Conservation (phyloP, 1,140 invertebrate genomes). For the Eubasilissa regina region DNA sequence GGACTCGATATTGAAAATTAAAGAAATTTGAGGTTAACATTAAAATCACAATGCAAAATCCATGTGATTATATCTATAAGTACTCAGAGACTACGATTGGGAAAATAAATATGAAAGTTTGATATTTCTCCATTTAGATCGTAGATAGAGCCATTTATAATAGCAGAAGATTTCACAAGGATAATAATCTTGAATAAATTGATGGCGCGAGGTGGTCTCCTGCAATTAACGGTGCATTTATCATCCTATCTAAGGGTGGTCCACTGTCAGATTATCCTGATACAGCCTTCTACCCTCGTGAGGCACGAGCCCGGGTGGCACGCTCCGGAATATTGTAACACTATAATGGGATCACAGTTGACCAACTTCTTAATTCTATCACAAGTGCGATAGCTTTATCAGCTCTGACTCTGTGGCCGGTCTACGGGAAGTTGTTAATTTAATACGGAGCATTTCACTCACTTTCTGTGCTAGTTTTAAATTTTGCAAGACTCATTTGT, state of each 20-base stretch:
- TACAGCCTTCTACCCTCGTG: neutral
- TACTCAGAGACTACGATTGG: no score
- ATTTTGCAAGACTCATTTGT: no score
- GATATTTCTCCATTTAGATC: no score
- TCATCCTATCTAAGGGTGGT: neutral
- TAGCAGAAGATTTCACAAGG: no score
- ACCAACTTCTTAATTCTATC: conserved; percentile 48
- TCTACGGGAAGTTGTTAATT: conserved; percentile 17
- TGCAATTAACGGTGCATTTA: neutral
- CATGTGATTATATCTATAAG: no score
- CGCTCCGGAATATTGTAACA: conserved; percentile 5
- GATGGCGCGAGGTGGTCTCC: neutral
- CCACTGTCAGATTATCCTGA: neutral
- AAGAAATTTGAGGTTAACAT: no score
- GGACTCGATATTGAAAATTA: no score
- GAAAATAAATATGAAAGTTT: no score
- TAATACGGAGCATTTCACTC: conserved; percentile 1
- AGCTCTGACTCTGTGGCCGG: neutral
- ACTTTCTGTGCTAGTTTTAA: no score
- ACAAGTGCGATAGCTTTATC: conserved; percentile 24
- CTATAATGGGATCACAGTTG: conserved; percentile 32
- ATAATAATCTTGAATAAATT: no score
- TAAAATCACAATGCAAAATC: no score
- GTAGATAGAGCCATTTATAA: no score
- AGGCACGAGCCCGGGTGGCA: neutral